phyloP scores from a whole-genome alignment of 2,888 invertebrate species.

The Megaustenia siamemsis region DNA sequence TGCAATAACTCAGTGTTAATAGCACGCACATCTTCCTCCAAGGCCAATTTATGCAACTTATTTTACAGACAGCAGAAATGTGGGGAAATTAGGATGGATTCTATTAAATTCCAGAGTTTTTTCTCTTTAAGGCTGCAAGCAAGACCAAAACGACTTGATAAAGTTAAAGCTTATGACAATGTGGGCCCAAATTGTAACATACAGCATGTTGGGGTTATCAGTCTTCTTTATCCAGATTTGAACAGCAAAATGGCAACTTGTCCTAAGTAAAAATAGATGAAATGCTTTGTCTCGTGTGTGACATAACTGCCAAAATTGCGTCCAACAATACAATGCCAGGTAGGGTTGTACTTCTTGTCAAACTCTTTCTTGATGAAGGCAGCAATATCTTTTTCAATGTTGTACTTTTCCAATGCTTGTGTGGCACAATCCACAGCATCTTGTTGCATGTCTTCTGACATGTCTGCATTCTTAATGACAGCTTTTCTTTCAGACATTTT shows the following conservation, averaged over 20 bases:
- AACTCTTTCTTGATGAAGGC: constrained; percentile 99
- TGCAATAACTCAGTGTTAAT: neutral
- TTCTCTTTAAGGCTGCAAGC: neutral
- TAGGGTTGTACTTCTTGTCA: constrained; percentile 99
- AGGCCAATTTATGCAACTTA: neutral
- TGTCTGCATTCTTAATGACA: constrained; percentile 42
- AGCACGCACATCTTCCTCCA: neutral
- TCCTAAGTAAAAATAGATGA: constrained; percentile 99
- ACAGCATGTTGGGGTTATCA: neutral
- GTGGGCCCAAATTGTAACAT: neutral
- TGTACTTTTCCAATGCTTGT: constrained; percentile 98
- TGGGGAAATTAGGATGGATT: neutral
- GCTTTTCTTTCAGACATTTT: constrained; percentile 38
- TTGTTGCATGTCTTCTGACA: constrained; percentile 99
- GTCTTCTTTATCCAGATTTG: constrained; percentile 90
- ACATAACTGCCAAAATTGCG: constrained; percentile 95
- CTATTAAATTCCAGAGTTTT: neutral
- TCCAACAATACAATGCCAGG: constrained; percentile 99
- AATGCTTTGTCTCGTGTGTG: constrained; percentile 93
- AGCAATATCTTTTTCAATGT: constrained; percentile 99
- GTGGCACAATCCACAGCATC: constrained; percentile 99
- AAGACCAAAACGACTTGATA: neutral
- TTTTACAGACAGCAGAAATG: neutral
- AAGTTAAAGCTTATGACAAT: neutral
- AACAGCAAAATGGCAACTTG: constrained; percentile 99